Evolutionary conservation across 2,113 vertebrate genomes (phyloP).

Genomic region (Apus apus): DNA sequence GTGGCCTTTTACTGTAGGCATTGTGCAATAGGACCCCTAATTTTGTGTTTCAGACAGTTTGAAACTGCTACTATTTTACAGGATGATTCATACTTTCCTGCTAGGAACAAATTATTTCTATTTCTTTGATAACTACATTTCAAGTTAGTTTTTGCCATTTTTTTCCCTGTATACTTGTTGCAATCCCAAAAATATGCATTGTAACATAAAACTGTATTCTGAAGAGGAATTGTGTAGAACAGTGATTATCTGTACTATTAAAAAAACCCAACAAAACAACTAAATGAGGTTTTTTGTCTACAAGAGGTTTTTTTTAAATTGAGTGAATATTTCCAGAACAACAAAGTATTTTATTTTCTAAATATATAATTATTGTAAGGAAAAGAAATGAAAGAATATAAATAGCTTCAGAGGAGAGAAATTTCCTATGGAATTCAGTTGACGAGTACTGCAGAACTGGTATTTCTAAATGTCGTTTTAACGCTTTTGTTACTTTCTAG

Average conservation of each 20-base stretch:
- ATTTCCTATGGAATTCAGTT: neutral
- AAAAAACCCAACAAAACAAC: neutral
- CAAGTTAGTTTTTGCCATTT: neutral
- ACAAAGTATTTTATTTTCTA: neutral
- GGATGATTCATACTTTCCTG: neutral
- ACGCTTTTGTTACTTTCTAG: neutral
- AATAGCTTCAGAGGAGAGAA: neutral
- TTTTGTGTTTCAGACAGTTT: neutral
- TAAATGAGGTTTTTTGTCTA: neutral
- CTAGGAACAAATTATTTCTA: neutral
- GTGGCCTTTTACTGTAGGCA: neutral
- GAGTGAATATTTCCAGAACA: neutral
- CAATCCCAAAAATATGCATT: neutral
- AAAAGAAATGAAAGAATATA: neutral
- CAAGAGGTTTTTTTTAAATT: neutral
- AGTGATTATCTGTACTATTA: neutral
- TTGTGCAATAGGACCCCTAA: neutral
- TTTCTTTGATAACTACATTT: neutral
- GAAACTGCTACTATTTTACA: neutral
- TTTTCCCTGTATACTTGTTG: neutral
- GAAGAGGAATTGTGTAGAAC: neutral
- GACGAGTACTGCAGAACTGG: neutral
- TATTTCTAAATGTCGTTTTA: neutral
- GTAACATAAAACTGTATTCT: neutral
- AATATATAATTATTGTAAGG: neutral